Percentiles rank a stretch among this genome's conserved stretches.
These are phyloP conservation scores for Guaruba guarouba DNA, from an alignment of 2,113 vertebrate genomes.

Conservation along the genomic window DNA sequence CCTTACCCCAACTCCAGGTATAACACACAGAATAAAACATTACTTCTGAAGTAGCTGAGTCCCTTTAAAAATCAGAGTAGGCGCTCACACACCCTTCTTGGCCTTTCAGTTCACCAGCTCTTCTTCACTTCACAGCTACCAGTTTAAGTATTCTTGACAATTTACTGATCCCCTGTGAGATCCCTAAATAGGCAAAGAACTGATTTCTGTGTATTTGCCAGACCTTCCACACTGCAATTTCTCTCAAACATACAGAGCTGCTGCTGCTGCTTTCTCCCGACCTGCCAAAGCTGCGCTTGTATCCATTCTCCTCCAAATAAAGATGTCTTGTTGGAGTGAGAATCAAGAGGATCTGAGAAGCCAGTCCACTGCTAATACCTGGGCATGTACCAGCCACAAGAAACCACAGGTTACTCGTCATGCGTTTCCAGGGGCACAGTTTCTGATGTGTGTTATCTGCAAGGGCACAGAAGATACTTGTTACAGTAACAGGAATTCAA, in stretches of 20 bases:
- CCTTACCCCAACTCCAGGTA: neutral
- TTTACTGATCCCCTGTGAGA: constrained; percentile 4
- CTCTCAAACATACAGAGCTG: neutral
- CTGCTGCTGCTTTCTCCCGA: neutral
- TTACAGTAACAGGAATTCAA: neutral
- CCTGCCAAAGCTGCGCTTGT: neutral
- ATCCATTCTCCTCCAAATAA: neutral
- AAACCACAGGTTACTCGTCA: neutral
- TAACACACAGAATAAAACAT: neutral
- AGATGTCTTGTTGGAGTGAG: neutral
- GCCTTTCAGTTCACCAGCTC: neutral
- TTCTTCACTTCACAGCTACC: neutral
- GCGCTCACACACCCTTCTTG: neutral
- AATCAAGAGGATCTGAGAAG: neutral
- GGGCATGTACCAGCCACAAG: neutral
- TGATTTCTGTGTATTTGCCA: neutral
- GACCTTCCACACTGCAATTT: neutral
- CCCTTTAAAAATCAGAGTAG: neutral
- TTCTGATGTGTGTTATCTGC: neutral
- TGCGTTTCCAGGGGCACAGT: neutral
- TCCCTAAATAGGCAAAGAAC: neutral
- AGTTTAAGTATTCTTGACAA: neutral
- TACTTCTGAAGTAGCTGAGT: neutral
- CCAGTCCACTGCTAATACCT: neutral
- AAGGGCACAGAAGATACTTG: neutral